Percentiles rank a stretch among this genome's conserved stretches.
These are phyloP conservation scores for Pseudomyrmex concolor DNA, from an alignment of 1,140 invertebrate genomes.

Conservation along the genomic window DNA sequence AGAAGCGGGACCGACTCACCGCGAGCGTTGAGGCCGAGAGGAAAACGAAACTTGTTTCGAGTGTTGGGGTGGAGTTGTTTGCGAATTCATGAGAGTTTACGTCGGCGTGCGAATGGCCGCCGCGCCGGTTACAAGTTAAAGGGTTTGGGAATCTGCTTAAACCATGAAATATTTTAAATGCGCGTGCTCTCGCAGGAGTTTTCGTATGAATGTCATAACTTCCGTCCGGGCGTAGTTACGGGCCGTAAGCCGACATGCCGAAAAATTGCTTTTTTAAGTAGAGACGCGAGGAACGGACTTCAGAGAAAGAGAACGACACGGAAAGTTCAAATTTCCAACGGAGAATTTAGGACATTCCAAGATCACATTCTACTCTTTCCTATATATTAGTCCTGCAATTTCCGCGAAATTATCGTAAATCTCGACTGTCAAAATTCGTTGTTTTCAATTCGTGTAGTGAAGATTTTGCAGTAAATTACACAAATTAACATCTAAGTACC, in stretches of 20 bases:
- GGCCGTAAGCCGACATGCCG: conserved; percentile 41
- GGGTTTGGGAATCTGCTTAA: conserved; percentile 36
- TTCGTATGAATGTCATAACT: conserved; percentile 40
- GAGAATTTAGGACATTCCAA: conserved; percentile 20
- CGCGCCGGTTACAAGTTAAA: conserved; percentile 44
- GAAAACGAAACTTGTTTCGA: conserved; percentile 48
- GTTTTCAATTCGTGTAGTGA: neutral
- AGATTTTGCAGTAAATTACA: neutral
- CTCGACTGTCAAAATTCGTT: neutral
- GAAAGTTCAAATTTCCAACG: conserved; percentile 12
- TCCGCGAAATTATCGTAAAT: neutral
- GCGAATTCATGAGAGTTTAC: conserved; percentile 54
- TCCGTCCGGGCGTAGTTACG: neutral
- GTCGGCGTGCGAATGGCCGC: conserved; percentile 15
- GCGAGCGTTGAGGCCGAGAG: neutral
- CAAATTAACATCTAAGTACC: neutral
- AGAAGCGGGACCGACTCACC: neutral
- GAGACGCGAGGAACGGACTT: conserved; percentile 1
- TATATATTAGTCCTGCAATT: conserved; percentile 19
- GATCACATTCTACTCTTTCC: neutral
- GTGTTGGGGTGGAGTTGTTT: conserved; percentile 24
- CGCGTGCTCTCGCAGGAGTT: conserved; percentile 3
- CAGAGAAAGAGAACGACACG: conserved; percentile 14
- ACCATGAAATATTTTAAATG: conserved; percentile 55
- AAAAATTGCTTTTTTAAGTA: conserved; percentile 56